A percentile compares a stretch with the other conserved stretches of the same genome.
phyloP scores from a whole-genome alignment of 2,888 invertebrate species.

The Merodon equestris region DNA sequence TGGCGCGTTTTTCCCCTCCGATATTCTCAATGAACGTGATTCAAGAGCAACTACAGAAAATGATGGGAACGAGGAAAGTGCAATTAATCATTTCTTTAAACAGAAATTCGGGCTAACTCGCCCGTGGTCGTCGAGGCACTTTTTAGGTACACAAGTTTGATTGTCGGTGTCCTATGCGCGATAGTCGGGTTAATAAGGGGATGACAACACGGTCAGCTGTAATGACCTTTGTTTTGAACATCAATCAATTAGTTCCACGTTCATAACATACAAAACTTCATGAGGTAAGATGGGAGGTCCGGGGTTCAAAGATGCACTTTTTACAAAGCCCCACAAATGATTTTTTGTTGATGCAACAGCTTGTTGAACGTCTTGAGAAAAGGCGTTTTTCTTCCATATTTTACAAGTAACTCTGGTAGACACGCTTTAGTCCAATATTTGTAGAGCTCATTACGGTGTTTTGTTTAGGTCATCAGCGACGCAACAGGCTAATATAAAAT shows the following conservation, averaged over 20 bases:
- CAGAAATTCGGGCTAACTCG: constrained; percentile 33
- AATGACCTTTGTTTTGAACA: constrained; percentile 19
- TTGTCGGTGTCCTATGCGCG: constrained; percentile 13
- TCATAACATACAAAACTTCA: too few species aligned
- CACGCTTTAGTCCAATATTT: too few species aligned
- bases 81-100: constrained; percentile 53
- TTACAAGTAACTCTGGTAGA: too few species aligned
- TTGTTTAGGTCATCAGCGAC: constrained; percentile 34
- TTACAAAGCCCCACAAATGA: too few species aligned
- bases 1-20: too few species aligned
- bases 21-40: too few species aligned
- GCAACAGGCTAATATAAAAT: neutral
- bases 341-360: too few species aligned
- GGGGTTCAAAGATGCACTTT: too few species aligned
- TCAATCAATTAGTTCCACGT: too few species aligned
- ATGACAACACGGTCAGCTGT: constrained; percentile 35
- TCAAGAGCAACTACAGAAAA: neutral
- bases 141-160: constrained; percentile 7
- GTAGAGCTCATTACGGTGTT: neutral
- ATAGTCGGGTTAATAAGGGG: constrained; percentile 39
- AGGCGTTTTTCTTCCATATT: too few species aligned
- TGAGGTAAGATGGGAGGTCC: too few species aligned
- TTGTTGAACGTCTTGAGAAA: too few species aligned
- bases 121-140: constrained; percentile 13
- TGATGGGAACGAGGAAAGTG: neutral